Conservation (phyloP, 1,140 invertebrate species). For the Bradynema listronoti region DNA sequence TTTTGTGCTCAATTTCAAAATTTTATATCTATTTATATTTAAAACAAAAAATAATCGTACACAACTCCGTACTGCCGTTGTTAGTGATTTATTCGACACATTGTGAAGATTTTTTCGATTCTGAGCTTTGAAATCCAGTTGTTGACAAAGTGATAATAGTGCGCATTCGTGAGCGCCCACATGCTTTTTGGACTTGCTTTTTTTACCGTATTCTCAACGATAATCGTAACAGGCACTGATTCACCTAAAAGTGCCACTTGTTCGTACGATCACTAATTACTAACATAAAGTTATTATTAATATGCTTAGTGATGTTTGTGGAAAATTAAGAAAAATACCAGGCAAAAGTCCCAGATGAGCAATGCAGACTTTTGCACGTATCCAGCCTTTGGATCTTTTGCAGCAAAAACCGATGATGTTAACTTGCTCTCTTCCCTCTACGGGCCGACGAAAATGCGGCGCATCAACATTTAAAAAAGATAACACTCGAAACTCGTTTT, state of each 20-base stretch:
- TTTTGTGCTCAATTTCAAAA: too few species aligned
- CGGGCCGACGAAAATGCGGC: conserved; percentile 35
- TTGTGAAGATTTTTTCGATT: conserved; percentile 7
- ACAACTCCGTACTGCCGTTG: conserved; percentile 38
- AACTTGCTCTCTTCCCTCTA: conserved; percentile 22
- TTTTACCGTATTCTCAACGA: conserved; percentile 38
- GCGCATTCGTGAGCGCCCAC: conserved; percentile 31
- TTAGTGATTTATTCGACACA: conserved; percentile 31
- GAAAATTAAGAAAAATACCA: too few species aligned
- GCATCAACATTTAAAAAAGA: conserved; percentile 48
- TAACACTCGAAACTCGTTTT: conserved; percentile 31
- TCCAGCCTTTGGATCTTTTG: conserved; percentile 27
- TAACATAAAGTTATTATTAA: too few species aligned
- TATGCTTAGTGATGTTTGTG: too few species aligned
- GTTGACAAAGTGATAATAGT: conserved; percentile 39
- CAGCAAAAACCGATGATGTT: conserved; percentile 22
- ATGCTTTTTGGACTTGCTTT: conserved; percentile 30
- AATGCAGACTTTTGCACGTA: conserved; percentile 30
- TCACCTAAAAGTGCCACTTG: conserved; percentile 15
- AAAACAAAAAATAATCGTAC: conserved; percentile 14
- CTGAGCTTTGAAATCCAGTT: conserved; percentile 35
- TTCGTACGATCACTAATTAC: conserved; percentile 15
- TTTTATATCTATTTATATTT: too few species aligned
- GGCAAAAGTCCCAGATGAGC: conserved; percentile 37
- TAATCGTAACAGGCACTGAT: conserved; percentile 20